Base-by-base conservation (phyloP, 2,113 vertebrate genomes). In the Taxidea taxus region DNA sequence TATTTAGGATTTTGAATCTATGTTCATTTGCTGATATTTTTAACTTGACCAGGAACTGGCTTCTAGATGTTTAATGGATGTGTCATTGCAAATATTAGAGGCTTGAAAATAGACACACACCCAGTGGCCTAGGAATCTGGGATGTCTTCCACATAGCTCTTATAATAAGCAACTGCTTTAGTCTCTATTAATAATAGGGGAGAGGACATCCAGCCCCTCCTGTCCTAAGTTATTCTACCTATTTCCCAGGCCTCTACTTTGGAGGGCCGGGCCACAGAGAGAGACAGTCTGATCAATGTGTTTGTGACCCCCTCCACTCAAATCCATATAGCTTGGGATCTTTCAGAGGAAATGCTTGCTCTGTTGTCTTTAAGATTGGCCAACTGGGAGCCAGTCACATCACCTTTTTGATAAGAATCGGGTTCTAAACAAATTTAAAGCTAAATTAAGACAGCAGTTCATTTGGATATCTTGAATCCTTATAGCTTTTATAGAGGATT, bases 21-120 rank as follows among this genome's bases (percentile, higher is more conserved):
- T 91, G 91, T 31, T 84, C 42, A 80, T 74, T 89, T 86, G 74
- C 49, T 74, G 86, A 68, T 96, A 87, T 97, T 97, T 97, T 97
- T 95, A 97, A 60, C 90, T 89, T 96, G 89, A 95, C 83, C 64
- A 87, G 68, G 34, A 97, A 81, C 94, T 87, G 49, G 78, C 75
- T 97, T 91, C 74, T 94, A 95, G 90, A 93, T 97, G 23, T 90
- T 85, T 95, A 93, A 96, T 90, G 83, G 87, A 74, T 97, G 83
- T 91, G 94, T 95, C 97, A 95, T 34, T 90, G 74, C 49, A 81
- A 90, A 80, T 84, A 87, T 87, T 83, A 90, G 31, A 88, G 89
- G 64, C 78, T 97, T 97, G 97, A 97, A 98, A 97, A 97, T 93
- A 98, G 97, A 87, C 96, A 95, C 54, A 91, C 15, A 93, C 78